Evolutionary conservation across 92 coral and sea anemone genomes (phyloP).

Genomic region (Epizoanthus rinbou): DNA sequence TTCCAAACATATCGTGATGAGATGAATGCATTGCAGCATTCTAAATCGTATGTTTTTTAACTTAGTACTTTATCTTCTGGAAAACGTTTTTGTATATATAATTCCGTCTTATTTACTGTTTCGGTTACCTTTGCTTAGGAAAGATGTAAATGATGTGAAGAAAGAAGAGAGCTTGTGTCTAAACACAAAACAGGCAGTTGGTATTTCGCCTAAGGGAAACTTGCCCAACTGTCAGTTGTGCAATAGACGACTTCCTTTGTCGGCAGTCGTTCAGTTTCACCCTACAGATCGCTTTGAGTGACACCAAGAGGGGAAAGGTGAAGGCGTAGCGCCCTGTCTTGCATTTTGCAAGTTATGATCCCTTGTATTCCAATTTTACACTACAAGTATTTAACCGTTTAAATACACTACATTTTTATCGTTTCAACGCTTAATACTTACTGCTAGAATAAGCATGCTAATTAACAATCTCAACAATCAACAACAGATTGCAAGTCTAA

Average conservation of each 20-base stretch:
- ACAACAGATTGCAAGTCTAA: background rate
- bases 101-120: constrained; percentile 1
- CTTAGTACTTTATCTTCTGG: constrained; percentile 26
- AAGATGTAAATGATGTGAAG: constrained; percentile 21
- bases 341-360: too few relatives aligned
- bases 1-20: background rate
- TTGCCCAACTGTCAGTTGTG: background rate
- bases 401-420: too few relatives aligned
- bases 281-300: background rate
- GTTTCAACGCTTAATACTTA: too few relatives aligned
- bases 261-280: constrained; percentile 31
- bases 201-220: constrained; percentile 30
- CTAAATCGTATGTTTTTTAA: constrained; percentile 14
- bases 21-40: too few relatives aligned
- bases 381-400: too few relatives aligned
- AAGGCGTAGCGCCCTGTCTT: background rate
- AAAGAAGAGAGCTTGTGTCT: constrained; percentile 40
- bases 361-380: too few relatives aligned
- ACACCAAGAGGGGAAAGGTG: constrained; percentile 10
- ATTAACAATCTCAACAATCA: background rate
- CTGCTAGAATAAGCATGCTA: background rate
- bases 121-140: constrained; percentile 26
- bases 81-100: background rate
- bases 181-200: constrained; percentile 9
- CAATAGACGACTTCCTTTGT: constrained; percentile 37